Conservation (phyloP, 2,113 vertebrate species). For the Hippocampus mohnikei region DNA sequence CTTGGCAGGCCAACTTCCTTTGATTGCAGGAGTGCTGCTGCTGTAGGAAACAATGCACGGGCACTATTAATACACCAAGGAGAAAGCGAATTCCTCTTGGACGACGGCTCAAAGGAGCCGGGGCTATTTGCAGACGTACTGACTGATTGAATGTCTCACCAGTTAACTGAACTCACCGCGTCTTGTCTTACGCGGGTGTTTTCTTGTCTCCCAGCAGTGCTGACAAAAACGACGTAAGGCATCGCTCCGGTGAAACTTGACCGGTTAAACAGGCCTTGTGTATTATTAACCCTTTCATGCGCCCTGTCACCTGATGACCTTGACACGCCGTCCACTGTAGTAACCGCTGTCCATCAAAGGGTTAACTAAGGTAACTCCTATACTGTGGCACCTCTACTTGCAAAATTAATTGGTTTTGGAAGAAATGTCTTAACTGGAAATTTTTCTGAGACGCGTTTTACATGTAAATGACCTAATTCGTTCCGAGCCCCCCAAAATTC, state of each 20-base stretch:
- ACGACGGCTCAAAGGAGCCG: constrained; percentile 71
- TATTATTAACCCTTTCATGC: constrained; percentile 1
- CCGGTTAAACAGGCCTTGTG: constrained; percentile 17
- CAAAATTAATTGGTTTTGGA: too few species aligned
- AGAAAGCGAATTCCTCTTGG: constrained; percentile 69
- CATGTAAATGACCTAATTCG: too few species aligned
- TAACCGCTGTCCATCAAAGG: too few species aligned
- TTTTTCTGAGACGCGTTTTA: too few species aligned
- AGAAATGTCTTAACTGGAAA: too few species aligned
- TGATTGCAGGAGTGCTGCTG: constrained; percentile 65
- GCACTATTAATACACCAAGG: constrained; percentile 71
- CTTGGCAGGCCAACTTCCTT: constrained; percentile 73
- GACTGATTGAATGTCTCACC: constrained; percentile 63
- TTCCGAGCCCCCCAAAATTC: too few species aligned
- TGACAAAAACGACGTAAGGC: neutral
- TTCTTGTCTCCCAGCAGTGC: constrained; percentile 26
- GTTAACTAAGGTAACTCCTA: too few species aligned
- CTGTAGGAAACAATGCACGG: constrained; percentile 72
- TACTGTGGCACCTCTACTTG: too few species aligned
- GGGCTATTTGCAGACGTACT: constrained; percentile 67
- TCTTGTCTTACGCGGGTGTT: constrained; percentile 62
- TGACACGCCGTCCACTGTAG: too few species aligned
- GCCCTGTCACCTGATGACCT: too few species aligned
- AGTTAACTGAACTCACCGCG: constrained; percentile 49
- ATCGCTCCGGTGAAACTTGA: constrained; percentile 53